Base-by-base conservation (phyloP, 2,797 vertebrate genomes). In the Gambelia wislizenii region DNA sequence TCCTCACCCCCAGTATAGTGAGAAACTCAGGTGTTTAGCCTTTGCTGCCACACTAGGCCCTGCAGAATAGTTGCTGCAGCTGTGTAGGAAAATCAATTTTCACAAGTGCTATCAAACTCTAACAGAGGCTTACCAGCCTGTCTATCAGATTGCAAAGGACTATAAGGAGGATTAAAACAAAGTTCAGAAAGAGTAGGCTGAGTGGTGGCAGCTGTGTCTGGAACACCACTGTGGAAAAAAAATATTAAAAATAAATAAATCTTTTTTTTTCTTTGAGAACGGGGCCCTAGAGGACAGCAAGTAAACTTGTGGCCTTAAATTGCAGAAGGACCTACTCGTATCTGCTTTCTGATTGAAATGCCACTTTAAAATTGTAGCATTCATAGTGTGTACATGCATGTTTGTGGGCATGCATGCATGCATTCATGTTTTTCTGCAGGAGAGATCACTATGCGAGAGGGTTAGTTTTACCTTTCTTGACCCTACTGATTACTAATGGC, bases 51-150 rank as follows among this genome's bases (percentile, higher is more conserved):
- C 69, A 33, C 56, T 42, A 13, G 78, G 20, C 44, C 56, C 59
- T 76, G 59, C 22, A 75, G 70, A 81, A 75, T 22, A 20, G 69
- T 56, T 47, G 56, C 77, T 85, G 6, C 61, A 33, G 56, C 77
- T 85, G 47, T 59, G 56, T 56, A 83, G 54, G 59, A 88, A 91
- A 91, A 89, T 69, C 90, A 88, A 91, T 91, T 88, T 88, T 85
- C 83, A 39, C 82, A 85, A 82, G 82, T 49, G 77, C 76, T 81
- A 88, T 91, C 86, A 85, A 88, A 69, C 25, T 75, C 39, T 44
- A 76, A 76, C 78, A 85, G 83, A 77, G 78, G 86, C 69, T 91
- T 91, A 76, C 83, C n/a, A 56, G 47, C 70, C 83, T 82, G 33
- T 81, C 59, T 85, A 42, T 39, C 83, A 77, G 83, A 80, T 91